These are phyloP conservation scores for Halcyon malimbica DNA, from an alignment of 2,113 vertebrate species.

Conservation along the genomic window DNA sequence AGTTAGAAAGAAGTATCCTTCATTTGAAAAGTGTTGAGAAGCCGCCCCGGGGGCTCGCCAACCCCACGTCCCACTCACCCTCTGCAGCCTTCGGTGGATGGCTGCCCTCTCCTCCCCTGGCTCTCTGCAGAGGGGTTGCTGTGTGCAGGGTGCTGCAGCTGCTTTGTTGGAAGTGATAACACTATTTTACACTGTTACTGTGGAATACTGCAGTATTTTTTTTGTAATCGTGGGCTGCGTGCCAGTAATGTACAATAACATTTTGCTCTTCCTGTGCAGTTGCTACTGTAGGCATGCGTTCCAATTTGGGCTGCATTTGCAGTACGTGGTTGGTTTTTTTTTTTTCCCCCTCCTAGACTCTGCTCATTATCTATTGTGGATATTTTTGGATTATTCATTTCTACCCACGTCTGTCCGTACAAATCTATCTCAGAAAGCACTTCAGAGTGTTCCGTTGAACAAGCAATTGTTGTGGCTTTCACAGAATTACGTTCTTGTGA, in stretches of 20 bases:
- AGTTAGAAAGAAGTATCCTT: background rate
- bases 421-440: conserved; percentile 48
- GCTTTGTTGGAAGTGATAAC: conserved; percentile 50
- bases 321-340: background rate
- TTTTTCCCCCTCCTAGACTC: background rate
- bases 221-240: conserved; percentile 24
- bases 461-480: conserved; percentile 57
- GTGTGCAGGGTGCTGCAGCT: conserved; percentile 2
- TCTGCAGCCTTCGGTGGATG: background rate
- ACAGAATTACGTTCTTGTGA: conserved; percentile 20
- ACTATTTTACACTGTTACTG: conserved; percentile 12
- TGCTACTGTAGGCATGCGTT: conserved; percentile 56
- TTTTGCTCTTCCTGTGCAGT: conserved; percentile 64
- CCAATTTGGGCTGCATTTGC: conserved; percentile 46
- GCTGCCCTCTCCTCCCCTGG: background rate
- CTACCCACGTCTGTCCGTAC: background rate
- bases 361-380: conserved; percentile 51
- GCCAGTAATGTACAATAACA: conserved; percentile 57
- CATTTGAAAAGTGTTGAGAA: background rate
- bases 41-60: fast-evolving
- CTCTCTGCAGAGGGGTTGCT: background rate
- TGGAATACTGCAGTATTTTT: conserved; percentile 51
- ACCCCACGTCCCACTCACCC: fast-evolving
- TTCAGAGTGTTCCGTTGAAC: conserved; percentile 38
- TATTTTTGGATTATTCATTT: conserved; percentile 65